Evolutionary conservation across 2,888 invertebrate species (phyloP).

Genomic region (Synergus laeviventris): DNA sequence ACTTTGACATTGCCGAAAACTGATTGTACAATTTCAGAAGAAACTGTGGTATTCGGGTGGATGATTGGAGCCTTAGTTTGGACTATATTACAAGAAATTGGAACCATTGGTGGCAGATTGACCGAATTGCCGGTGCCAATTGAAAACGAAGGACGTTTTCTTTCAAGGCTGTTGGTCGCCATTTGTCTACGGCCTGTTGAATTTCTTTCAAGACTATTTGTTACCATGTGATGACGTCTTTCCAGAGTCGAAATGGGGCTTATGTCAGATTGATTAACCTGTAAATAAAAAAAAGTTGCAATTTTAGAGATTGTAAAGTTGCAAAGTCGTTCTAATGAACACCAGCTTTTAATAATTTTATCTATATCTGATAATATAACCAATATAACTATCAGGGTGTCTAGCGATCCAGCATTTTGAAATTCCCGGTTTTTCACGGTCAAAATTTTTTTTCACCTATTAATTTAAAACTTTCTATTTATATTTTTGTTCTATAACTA

Average conservation of each 20-base stretch:
- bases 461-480: no score
- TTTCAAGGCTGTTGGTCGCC: conserved; percentile 72
- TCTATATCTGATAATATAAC: no score
- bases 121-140: conserved; percentile 63
- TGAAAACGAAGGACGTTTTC: conserved; percentile 69
- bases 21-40: conserved; percentile 64
- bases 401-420: no score
- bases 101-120: conserved; percentile 73
- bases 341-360: no score
- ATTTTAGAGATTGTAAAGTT: background rate
- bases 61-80: conserved; percentile 71
- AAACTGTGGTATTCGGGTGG: conserved; percentile 67
- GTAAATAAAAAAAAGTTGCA: conserved; percentile 18
- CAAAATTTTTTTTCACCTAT: no score
- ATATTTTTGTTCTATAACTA: no score
- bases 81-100: conserved; percentile 71
- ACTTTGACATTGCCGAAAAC: conserved; percentile 63
- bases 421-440: no score
- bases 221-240: conserved; percentile 71
- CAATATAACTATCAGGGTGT: no score
- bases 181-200: conserved; percentile 71
- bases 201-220: conserved; percentile 73
- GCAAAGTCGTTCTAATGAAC: background rate
- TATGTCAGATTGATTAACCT: conserved; percentile 68
- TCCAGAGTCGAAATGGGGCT: conserved; percentile 68